phyloP scores from a whole-genome alignment of 2,888 invertebrate species.

The Netelia fuscicornis region DNA sequence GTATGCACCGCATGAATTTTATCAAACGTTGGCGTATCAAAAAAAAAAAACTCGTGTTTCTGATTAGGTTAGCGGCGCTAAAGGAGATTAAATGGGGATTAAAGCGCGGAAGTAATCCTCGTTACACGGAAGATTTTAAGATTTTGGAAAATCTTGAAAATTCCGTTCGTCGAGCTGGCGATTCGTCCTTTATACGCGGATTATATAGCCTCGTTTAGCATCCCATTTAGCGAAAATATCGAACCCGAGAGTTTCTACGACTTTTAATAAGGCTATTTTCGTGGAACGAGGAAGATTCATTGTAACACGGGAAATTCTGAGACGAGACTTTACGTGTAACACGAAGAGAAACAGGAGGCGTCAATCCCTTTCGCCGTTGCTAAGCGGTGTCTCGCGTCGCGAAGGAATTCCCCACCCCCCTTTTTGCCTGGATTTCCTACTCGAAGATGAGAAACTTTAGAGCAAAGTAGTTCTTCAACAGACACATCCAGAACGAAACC shows the following conservation, averaged over 20 bases:
- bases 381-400: background rate
- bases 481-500: constrained; percentile 32
- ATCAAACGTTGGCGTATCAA: constrained; percentile 25
- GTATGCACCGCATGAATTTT: constrained; percentile 28
- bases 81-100: constrained; percentile 24
- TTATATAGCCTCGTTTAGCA: too few relatives aligned
- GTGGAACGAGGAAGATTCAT: constrained; percentile 3
- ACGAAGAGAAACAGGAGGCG: constrained; percentile 38
- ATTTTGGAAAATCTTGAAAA: constrained; percentile 33
- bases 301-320: background rate
- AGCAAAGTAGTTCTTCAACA: constrained; percentile 22
- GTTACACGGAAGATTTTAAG: background rate
- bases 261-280: background rate
- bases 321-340: background rate
- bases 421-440: constrained; percentile 45
- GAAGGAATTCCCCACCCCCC: constrained; percentile 14
- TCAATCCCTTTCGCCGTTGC: constrained; percentile 36
- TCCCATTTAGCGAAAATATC: too few relatives aligned
- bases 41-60: constrained; percentile 29
- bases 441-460: constrained; percentile 46
- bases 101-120: constrained; percentile 20
- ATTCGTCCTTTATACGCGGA: too few relatives aligned
- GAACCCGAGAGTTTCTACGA: background rate
- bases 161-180: background rate
- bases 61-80: background rate